Conservation (phyloP, 2,888 invertebrate genomes). For the Nephrotoma flavescens region DNA sequence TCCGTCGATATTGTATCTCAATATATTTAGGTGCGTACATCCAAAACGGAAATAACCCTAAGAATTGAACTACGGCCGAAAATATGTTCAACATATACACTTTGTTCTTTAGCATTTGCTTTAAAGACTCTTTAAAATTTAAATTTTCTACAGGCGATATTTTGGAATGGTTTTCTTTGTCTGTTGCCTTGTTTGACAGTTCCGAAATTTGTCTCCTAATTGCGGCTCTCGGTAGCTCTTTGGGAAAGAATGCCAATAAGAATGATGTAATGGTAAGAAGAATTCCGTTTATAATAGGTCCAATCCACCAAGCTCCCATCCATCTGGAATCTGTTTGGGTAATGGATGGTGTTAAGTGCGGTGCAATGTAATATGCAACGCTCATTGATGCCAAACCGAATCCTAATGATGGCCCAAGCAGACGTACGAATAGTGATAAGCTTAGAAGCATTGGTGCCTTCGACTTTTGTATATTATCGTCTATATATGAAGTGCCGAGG, state of each 20-base stretch:
- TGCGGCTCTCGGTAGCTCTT: constrained; percentile 42
- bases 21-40: constrained; percentile 38
- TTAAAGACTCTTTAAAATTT: constrained; percentile 15
- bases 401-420: constrained; percentile 45
- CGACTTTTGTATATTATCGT: constrained; percentile 47
- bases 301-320: constrained; percentile 61
- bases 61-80: constrained; percentile 25
- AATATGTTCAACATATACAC: background rate
- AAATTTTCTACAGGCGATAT: constrained; percentile 40
- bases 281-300: constrained; percentile 44
- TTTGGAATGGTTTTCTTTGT: constrained; percentile 40
- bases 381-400: constrained; percentile 41
- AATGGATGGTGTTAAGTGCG: constrained; percentile 40
- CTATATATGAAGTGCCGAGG: constrained; percentile 43
- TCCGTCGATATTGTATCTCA: constrained; percentile 52
- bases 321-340: constrained; percentile 46
- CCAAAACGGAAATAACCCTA: constrained; percentile 39
- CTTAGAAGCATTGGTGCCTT: constrained; percentile 34
- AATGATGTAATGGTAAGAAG: constrained; percentile 31
- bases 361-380: constrained; percentile 40
- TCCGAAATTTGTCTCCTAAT: constrained; percentile 27
- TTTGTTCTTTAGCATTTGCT: background rate
- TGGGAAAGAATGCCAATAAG: constrained; percentile 42
- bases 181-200: background rate
- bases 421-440: constrained; percentile 38